Evolutionary conservation across 2,113 vertebrate genomes (phyloP), one percentile per base, ranked within the genome.

Genomic region (Epinephelus moara): DNA sequence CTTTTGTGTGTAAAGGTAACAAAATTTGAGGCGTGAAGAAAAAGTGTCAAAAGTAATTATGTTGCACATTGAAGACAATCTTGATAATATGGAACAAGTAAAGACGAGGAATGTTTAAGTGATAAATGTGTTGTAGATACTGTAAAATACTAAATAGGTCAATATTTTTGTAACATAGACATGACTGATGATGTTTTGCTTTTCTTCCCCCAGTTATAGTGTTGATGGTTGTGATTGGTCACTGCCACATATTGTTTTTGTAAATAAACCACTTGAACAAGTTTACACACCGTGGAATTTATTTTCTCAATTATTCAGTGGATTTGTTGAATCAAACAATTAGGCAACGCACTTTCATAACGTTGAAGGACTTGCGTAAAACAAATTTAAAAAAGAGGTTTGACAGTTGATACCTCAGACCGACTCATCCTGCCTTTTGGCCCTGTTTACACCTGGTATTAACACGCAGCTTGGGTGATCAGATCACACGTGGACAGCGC

Each of bases 111-210:
- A 89, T 79, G 88, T 92, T 87, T 53, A 78, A 85, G 80, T 80
- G 79, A 85, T 75, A 85, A 73, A 80, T 82, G 75, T 88, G 40
- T 75, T 96, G 95, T 95, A 95, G 93, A 95, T 95, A 95, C 52
- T 95, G 95, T 96, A 95, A 91, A 82, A 94, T 94, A 95, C 87
- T 55, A 88, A 82, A 95, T 92, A 94, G 87, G 80, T 88, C 50
- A 80, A 92, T 95, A 94, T 95, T 96, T 96, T 95, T 96, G 86
- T 94, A 93, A 94, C 88, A 88, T 94, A 93, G 91, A 89, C 84
- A 75, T 63, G 62, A 86, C 82, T 82, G 83, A 84, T 69, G 53
- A 42, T 53, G 49, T 70, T 81, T 85, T 87, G 84, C 73, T 72
- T 82, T 69, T 78, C 77, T 66, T 55, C 40, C 69, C 61, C 21